Evolutionary conservation across 2,888 invertebrate genomes (phyloP).

Genomic region (Muscina levida): DNA sequence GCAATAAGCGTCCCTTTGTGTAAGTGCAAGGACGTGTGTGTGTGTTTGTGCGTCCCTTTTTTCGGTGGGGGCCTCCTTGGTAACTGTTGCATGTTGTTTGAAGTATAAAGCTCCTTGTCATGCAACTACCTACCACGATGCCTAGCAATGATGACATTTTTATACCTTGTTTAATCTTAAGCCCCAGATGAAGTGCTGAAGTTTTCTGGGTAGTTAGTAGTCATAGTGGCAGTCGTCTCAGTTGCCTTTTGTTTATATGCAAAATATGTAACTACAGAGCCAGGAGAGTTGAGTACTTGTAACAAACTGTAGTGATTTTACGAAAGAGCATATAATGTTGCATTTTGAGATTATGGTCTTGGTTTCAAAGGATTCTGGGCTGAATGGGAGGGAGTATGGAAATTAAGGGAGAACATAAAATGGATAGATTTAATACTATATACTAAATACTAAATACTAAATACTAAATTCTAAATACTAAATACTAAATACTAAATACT

Average conservation of each 20-base stretch:
- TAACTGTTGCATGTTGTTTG: slow-evolving; percentile 12
- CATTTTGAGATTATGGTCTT: background rate
- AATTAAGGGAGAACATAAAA: background rate
- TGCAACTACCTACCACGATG: slow-evolving; percentile 40
- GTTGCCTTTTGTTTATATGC: slow-evolving; percentile 17
- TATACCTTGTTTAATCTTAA: slow-evolving; percentile 19
- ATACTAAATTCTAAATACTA: no score
- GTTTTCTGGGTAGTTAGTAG: slow-evolving; percentile 31
- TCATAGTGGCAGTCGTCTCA: no score
- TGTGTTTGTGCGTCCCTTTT: background rate
- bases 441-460: no score
- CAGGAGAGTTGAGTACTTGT: background rate
- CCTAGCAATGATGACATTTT: slow-evolving; percentile 43
- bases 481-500: no score
- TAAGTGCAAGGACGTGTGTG: background rate
- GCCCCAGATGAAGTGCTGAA: slow-evolving; percentile 1
- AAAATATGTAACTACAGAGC: no score
- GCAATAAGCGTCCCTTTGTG: background rate
- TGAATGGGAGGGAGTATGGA: background rate
- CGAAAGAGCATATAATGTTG: slow-evolving; percentile 9
- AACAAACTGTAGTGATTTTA: slow-evolving; percentile 29
- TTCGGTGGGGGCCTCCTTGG: background rate
- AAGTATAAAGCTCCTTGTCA: no score
- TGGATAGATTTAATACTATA: no score
- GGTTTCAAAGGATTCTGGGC: background rate